phyloP scores from a whole-genome alignment of 2,113 vertebrate species.

The Sminthopsis crassicaudata region DNA sequence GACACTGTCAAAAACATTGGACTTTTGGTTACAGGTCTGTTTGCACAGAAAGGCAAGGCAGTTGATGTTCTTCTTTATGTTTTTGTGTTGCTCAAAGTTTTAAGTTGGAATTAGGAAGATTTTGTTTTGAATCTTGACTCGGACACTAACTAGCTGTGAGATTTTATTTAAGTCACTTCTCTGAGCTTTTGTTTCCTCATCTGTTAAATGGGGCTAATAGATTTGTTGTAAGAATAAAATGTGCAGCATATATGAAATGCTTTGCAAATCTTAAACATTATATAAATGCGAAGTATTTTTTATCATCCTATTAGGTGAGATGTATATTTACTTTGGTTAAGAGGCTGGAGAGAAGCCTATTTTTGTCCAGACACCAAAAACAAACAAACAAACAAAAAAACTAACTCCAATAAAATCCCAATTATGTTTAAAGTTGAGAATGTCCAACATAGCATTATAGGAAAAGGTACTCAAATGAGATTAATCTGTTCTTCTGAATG shows the following conservation, averaged over 20 bases:
- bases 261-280: neutral
- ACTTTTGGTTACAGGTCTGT: neutral
- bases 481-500: slow-evolving; percentile 68
- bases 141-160: neutral
- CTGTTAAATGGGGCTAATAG: neutral
- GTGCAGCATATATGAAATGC: neutral
- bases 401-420: slow-evolving; percentile 48
- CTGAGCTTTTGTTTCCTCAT: neutral
- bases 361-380: slow-evolving; percentile 10
- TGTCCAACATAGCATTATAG: slow-evolving; percentile 67
- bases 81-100: neutral
- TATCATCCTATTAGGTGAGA: neutral
- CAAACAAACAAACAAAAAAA: no score
- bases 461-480: slow-evolving; percentile 38
- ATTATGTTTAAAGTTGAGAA: neutral
- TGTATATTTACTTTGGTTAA: neutral
- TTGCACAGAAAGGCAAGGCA: neutral
- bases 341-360: neutral
- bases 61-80: neutral
- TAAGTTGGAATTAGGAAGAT: neutral
- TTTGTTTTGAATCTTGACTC: neutral
- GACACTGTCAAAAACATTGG: neutral
- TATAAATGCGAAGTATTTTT: neutral
- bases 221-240: neutral
- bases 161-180: neutral